A percentile compares a stretch with the other conserved stretches of the same genome.
Evolutionary conservation across 2,113 vertebrate species (phyloP).

Genomic region (Halcyon senegalensis): DNA sequence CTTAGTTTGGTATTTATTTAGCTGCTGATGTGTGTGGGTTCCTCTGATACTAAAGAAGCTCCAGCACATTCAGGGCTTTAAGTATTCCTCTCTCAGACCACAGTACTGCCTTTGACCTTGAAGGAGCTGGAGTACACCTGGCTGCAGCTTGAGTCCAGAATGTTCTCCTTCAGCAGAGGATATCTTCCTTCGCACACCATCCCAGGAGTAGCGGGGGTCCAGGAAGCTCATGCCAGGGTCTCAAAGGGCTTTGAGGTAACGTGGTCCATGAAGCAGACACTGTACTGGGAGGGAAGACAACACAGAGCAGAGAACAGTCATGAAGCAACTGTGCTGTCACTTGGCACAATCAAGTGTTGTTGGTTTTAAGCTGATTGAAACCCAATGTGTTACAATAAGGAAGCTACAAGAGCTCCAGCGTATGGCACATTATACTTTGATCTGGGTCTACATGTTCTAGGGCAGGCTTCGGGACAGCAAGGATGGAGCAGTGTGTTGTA

Average conservation of each 20-base stretch:
- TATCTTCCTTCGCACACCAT: neutral
- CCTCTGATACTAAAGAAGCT: neutral
- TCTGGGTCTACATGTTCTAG: neutral
- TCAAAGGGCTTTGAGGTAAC: neutral
- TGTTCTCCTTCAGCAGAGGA: neutral
- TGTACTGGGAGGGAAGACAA: neutral
- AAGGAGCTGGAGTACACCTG: neutral
- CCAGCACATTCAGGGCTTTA: neutral
- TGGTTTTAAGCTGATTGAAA: neutral
- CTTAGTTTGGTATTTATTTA: neutral
- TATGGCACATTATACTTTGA: neutral
- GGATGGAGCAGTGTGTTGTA: rapidly evolving
- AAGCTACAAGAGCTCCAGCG: rapidly evolving
- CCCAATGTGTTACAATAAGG: neutral
- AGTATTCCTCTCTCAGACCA: neutral
- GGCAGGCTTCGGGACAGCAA: neutral
- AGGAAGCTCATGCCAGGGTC: neutral
- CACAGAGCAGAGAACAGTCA: neutral
- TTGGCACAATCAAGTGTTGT: neutral
- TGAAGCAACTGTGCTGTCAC: neutral
- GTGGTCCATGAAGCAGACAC: neutral
- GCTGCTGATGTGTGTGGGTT: neutral
- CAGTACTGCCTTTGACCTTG: neutral
- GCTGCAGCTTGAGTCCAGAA: neutral
- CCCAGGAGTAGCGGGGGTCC: neutral